These are phyloP conservation scores for Pyrrhosoma nymphula DNA, from an alignment of 2,888 invertebrate species.

Conservation along the genomic window DNA sequence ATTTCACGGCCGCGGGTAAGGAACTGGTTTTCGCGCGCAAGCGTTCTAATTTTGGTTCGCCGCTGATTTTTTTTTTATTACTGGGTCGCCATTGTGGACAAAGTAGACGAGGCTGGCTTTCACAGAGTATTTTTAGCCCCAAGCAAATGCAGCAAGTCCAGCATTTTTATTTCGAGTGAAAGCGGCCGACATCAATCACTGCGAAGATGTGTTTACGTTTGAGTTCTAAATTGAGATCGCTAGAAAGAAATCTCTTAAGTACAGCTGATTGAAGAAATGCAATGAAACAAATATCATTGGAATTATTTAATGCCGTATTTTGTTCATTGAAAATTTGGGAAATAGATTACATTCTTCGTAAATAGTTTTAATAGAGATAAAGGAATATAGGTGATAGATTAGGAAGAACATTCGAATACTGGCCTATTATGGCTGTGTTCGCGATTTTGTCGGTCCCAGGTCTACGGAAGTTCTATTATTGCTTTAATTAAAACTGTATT, in stretches of 20 bases:
- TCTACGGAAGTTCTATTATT: too few relatives aligned
- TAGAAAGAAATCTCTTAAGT: not conserved
- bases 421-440: too few relatives aligned
- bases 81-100: constrained; percentile 22
- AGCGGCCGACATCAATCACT: constrained; percentile 26
- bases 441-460: too few relatives aligned
- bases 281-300: not conserved
- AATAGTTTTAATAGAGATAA: too few relatives aligned
- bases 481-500: too few relatives aligned
- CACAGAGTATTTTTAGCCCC: constrained; percentile 3
- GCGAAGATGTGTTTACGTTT: not conserved
- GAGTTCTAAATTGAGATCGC: not conserved
- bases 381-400: too few relatives aligned
- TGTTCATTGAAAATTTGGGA: too few relatives aligned
- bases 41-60: constrained; percentile 7
- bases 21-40: not conserved
- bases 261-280: constrained; percentile 1
- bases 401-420: too few relatives aligned
- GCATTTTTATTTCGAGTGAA: constrained; percentile 32
- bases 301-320: not conserved
- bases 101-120: not conserved
- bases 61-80: not conserved
- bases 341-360: too few relatives aligned
- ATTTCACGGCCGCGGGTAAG: constrained; percentile 12
- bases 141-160: not conserved